Conservation (phyloP, 2,113 vertebrate genomes). For the Calidris pugnax region DNA sequence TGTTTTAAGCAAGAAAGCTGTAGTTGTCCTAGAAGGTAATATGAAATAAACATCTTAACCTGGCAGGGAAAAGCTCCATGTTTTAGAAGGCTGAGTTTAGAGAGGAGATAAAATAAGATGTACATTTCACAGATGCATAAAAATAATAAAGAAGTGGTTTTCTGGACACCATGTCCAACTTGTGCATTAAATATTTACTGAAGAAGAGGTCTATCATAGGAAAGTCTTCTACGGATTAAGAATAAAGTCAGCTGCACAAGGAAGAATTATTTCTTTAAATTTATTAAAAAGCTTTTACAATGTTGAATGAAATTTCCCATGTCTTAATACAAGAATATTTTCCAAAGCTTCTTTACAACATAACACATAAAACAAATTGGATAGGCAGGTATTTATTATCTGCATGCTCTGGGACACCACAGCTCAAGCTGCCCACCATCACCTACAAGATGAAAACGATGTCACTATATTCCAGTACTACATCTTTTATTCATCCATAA, state of each 20-base stretch:
- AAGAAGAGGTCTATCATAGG: not conserved
- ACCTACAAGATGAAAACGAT: not conserved
- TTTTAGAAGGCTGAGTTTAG: not conserved
- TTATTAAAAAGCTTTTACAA: conserved; percentile 29
- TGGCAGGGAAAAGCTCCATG: not conserved
- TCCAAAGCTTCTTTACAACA: not conserved
- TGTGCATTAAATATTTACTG: not conserved
- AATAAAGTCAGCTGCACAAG: not conserved
- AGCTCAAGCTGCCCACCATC: not conserved
- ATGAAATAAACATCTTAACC: not conserved
- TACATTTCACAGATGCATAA: not conserved
- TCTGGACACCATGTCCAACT: not conserved
- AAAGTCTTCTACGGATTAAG: not conserved
- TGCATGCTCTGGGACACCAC: not conserved
- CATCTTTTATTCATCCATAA: not conserved
- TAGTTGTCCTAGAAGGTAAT: not conserved
- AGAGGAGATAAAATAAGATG: not conserved
- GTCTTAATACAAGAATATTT: not conserved
- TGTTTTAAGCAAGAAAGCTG: not conserved
- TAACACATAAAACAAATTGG: not conserved
- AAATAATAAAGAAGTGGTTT: not conserved
- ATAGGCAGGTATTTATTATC: not conserved
- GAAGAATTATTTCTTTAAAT: not conserved
- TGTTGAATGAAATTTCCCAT: not conserved
- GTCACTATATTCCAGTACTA: not conserved